These are phyloP conservation scores for Aplodontia rufa DNA, from an alignment of 2,113 vertebrate species.

Conservation along the genomic window DNA sequence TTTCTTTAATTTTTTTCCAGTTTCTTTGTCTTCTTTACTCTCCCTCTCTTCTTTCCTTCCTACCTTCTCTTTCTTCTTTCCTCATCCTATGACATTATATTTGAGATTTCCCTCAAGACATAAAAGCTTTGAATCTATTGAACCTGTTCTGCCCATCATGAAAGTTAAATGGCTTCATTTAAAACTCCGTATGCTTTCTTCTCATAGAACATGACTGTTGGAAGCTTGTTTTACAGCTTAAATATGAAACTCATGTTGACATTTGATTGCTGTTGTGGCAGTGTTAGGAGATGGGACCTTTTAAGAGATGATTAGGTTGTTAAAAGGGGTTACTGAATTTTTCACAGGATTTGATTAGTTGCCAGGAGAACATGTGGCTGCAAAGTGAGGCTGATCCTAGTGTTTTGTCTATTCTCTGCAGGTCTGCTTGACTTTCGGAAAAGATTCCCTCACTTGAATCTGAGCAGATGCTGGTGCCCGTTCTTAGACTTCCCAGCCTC, in stretches of 20 bases:
- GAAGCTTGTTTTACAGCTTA: not conserved
- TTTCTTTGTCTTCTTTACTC: not conserved
- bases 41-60: not conserved
- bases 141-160: not conserved
- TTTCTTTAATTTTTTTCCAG: not conserved
- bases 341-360: not conserved
- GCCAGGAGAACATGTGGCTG: no score
- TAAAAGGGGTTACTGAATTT: not conserved
- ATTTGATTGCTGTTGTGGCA: not conserved
- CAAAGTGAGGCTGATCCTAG: not conserved
- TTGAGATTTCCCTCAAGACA: not conserved
- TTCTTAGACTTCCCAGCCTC: no score
- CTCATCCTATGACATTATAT: not conserved
- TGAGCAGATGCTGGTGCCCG: no score
- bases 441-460: not conserved
- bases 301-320: not conserved
- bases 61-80: not conserved
- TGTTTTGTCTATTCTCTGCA: not conserved
- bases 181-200: not conserved
- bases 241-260: not conserved
- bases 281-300: not conserved
- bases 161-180: conserved; percentile 13
- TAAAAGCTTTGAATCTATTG: not conserved
- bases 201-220: not conserved
- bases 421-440: not conserved